Evolutionary conservation across 2,888 invertebrate genomes (phyloP).

Genomic region (Didymodactylos carnosus): DNA sequence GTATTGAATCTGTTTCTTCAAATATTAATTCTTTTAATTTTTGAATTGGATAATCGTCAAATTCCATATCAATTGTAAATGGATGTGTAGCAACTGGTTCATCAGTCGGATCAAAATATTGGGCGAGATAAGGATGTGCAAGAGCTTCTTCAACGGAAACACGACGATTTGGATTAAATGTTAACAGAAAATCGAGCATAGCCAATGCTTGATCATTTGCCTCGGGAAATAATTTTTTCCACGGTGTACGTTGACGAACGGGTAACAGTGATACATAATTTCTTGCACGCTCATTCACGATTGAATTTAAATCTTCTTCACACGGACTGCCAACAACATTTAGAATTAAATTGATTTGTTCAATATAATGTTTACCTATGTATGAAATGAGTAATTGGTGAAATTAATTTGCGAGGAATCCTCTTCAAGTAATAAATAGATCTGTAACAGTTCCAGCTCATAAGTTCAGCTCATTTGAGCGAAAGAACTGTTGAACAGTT

Average conservation of each 20-base stretch:
- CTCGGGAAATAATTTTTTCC: slow-evolving; percentile 65
- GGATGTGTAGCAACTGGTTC: slow-evolving; percentile 98
- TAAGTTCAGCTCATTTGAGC: too few species aligned
- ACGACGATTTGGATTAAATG: slow-evolving; percentile 86
- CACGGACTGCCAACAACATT: slow-evolving; percentile 89
- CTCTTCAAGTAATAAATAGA: too few species aligned
- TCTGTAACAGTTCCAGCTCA: too few species aligned
- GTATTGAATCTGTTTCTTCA: slow-evolving; percentile 52
- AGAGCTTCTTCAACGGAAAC: slow-evolving; percentile 91
- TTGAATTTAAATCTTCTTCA: slow-evolving; percentile 86
- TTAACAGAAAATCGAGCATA: slow-evolving; percentile 89
- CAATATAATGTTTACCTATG: slow-evolving; percentile 53
- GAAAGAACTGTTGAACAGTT: too few species aligned
- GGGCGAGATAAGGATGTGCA: slow-evolving; percentile 92
- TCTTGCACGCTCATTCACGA: slow-evolving; percentile 54
- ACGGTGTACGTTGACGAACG: slow-evolving; percentile 86
- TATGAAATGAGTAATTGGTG: too few species aligned
- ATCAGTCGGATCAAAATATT: slow-evolving; percentile 98
- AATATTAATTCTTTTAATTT: slow-evolving; percentile 83
- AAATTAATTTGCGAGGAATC: too few species aligned
- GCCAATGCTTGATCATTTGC: slow-evolving; percentile 51
- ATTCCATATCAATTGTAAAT: slow-evolving; percentile 89
- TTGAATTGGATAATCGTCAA: slow-evolving; percentile 95
- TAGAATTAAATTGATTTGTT: slow-evolving; percentile 94
- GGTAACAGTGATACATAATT: slow-evolving; percentile 90